Evolutionary conservation across 1,140 invertebrate genomes (phyloP).

Genomic region (Nasonia giraulti): DNA sequence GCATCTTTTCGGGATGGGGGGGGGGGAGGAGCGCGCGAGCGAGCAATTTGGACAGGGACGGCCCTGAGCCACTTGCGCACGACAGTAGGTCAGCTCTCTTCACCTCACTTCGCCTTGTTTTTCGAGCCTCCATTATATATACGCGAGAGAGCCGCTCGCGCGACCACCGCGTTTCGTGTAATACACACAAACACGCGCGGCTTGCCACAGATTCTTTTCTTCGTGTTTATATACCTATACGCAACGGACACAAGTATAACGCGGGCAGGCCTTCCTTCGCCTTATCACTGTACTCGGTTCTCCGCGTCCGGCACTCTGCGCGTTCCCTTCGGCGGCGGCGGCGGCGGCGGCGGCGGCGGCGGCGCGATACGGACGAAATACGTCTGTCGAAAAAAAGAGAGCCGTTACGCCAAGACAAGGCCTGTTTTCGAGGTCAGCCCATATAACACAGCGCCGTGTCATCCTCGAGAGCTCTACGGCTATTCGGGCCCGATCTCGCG

Average conservation of each 20-base stretch:
- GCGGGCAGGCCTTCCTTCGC: background rate
- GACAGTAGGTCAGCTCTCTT: conserved; percentile 67
- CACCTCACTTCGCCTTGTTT: conserved; percentile 68
- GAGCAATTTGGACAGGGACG: conserved; percentile 65
- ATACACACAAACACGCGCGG: conserved; percentile 6
- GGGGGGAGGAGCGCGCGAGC: background rate
- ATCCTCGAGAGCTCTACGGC: conserved; percentile 20
- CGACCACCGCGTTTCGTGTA: background rate
- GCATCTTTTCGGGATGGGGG: background rate
- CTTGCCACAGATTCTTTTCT: conserved; percentile 32
- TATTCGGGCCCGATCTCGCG: background rate
- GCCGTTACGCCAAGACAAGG: conserved; percentile 20
- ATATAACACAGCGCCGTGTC: conserved; percentile 4
- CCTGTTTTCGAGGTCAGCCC: conserved; percentile 44
- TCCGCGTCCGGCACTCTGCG: too few species aligned
- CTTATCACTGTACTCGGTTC: background rate
- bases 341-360: too few species aligned
- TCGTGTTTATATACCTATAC: background rate
- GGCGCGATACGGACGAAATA: background rate
- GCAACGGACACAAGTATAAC: background rate
- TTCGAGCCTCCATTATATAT: conserved; percentile 67
- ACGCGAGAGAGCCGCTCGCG: conserved; percentile 41
- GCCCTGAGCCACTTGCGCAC: conserved; percentile 73
- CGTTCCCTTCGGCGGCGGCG: too few species aligned
- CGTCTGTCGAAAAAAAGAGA: background rate